Evolutionary conservation across 2,113 vertebrate genomes (phyloP).

Genomic region (Prionailurus bengalensis): DNA sequence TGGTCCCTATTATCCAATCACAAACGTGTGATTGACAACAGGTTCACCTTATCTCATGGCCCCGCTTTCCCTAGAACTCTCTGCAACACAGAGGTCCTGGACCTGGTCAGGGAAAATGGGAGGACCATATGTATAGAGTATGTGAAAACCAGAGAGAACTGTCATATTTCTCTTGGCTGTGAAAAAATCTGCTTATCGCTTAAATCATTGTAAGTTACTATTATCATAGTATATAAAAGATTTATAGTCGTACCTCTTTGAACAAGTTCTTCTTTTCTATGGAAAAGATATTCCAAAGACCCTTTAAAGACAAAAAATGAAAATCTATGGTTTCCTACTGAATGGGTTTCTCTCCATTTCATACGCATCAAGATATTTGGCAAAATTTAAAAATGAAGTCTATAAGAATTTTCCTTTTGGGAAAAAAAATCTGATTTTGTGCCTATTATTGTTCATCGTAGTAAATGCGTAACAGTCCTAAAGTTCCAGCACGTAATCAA

Average conservation of each 20-base stretch:
- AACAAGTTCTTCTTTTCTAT: background rate
- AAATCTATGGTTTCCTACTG: background rate
- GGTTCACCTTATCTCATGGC: background rate
- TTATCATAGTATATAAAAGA: background rate
- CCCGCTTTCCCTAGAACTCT: background rate
- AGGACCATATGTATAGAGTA: rapidly evolving
- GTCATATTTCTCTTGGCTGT: background rate
- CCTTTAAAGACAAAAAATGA: background rate
- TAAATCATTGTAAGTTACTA: background rate
- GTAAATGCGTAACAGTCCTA: background rate
- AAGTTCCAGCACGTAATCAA: too few species aligned
- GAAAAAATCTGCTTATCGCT: background rate
- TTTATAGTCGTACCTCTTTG: background rate
- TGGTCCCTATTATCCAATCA: background rate
- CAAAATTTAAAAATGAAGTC: background rate
- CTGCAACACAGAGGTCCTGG: background rate
- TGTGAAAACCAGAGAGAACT: background rate
- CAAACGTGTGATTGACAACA: background rate
- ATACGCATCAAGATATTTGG: background rate
- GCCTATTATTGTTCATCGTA: background rate
- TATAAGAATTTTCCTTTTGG: background rate
- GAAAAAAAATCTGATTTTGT: background rate
- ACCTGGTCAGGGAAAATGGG: too few species aligned
- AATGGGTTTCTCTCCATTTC: background rate
- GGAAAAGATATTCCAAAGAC: background rate